Evolutionary conservation across 2,797 vertebrate genomes (phyloP).

Genomic region (Aldrovandia affinis): DNA sequence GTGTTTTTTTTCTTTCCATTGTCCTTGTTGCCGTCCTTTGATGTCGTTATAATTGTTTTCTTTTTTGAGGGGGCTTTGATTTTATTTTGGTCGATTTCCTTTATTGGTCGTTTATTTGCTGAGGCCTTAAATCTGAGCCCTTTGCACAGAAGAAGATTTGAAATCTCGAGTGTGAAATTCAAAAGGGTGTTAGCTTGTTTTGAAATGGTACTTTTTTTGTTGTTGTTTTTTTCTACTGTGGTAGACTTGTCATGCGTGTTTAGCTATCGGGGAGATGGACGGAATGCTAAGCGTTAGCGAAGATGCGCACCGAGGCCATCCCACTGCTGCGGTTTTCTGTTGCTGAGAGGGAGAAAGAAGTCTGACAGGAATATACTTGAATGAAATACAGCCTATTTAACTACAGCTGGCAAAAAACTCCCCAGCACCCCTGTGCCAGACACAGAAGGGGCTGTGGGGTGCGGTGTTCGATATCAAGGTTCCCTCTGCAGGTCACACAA

Average conservation of each 20-base stretch:
- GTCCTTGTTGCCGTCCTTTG: conserved; percentile 47
- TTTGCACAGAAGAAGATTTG: conserved; percentile 67
- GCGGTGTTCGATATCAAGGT: conserved; percentile 57
- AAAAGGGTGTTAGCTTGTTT: conserved; percentile 67
- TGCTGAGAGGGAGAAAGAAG: conserved; percentile 68
- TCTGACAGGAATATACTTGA: conserved; percentile 79
- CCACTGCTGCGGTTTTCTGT: conserved; percentile 60
- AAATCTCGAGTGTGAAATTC: conserved; percentile 65
- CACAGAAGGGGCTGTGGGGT: conserved; percentile 63
- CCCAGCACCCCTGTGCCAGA: conserved; percentile 57
- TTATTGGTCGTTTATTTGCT: conserved; percentile 66
- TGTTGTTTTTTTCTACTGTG: conserved; percentile 60
- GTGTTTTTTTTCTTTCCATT: conserved; percentile 58
- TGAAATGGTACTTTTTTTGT: conserved; percentile 75
- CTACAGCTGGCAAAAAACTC: conserved; percentile 57
- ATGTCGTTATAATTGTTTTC: conserved; percentile 36
- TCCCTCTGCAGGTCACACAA: conserved; percentile 67
- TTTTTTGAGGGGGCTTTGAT: conserved; percentile 61
- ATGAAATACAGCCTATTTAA: conserved; percentile 76
- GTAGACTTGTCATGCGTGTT: conserved; percentile 71
- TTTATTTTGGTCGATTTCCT: conserved; percentile 63
- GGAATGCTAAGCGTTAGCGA: conserved; percentile 69
- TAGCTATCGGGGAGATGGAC: conserved; percentile 73
- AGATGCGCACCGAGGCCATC: conserved; percentile 60
- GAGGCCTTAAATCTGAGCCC: conserved; percentile 83